A percentile compares a stretch with the other conserved stretches of the same genome.
phyloP scores from a whole-genome alignment of 2,113 vertebrate genomes.

The Actinemys pallida region DNA sequence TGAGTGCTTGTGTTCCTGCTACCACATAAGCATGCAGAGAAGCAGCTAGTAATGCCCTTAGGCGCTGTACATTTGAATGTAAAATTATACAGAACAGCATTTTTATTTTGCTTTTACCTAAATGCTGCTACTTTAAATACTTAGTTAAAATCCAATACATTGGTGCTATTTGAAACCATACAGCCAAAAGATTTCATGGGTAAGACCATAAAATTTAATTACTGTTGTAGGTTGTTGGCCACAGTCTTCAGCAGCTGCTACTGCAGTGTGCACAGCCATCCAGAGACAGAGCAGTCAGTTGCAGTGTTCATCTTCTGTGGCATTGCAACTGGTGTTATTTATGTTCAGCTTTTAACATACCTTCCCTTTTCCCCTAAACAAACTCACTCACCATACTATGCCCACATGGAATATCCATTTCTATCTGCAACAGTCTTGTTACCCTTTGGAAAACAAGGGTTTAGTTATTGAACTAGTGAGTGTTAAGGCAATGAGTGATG shows the following conservation, averaged over 20 bases:
- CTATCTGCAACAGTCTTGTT: background rate
- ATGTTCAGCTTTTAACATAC: conserved; percentile 34
- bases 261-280: background rate
- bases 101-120: background rate
- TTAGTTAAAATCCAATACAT: background rate
- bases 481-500: background rate
- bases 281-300: background rate
- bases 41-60: background rate
- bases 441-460: background rate
- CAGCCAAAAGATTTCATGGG: conserved; percentile 7
- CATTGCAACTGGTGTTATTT: conserved; percentile 20
- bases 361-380: conserved; percentile 9
- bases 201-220: background rate
- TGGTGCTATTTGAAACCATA: background rate
- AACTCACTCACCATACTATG: background rate
- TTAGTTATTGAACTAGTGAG: background rate
- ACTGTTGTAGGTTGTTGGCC: background rate
- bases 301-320: background rate
- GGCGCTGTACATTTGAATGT: background rate
- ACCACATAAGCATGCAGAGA: fast-evolving
- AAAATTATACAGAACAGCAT: background rate
- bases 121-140: background rate
- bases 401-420: fast-evolving
- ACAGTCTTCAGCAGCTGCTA: background rate
- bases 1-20: conserved; percentile 20